phyloP scores from a whole-genome alignment of 2,888 invertebrate genomes.

The Chymomyza caudatula region DNA sequence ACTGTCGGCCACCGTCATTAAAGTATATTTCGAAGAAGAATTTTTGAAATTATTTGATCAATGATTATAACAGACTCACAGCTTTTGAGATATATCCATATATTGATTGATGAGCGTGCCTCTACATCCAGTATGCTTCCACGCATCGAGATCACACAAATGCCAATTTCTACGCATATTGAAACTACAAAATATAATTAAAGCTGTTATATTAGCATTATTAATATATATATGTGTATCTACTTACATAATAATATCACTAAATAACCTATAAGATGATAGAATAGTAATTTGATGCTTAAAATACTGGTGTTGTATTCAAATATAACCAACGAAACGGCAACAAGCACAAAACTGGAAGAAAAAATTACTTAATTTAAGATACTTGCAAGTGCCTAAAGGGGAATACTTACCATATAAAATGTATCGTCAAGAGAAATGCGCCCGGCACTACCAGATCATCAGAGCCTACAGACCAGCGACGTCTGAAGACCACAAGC shows the following conservation, averaged over 20 bases:
- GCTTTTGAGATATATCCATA: conserved; percentile 87
- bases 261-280: conserved; percentile 78
- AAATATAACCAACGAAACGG: conserved; percentile 74
- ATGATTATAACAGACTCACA: conserved; percentile 80
- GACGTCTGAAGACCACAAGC: conserved; percentile 88
- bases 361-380: background rate
- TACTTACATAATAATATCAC: conserved; percentile 77
- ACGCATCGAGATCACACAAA: conserved; percentile 86
- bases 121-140: conserved; percentile 89
- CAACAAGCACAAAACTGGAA: conserved; percentile 76
- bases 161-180: conserved; percentile 84
- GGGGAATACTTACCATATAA: conserved; percentile 84
- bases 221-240: background rate
- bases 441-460: conserved; percentile 91
- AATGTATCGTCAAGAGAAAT: conserved; percentile 86
- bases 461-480: conserved; percentile 94
- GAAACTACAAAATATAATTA: conserved; percentile 76
- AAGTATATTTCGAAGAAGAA: background rate
- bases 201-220: background rate
- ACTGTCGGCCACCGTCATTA: too few relatives aligned
- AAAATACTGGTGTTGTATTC: conserved; percentile 75
- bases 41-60: background rate
- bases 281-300: conserved; percentile 77
- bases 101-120: conserved; percentile 86
- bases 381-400: background rate